Percentiles rank a stretch among this genome's conserved stretches.
These are phyloP conservation scores for Hippocampus comes DNA, from an alignment of 2,113 vertebrate genomes.

Conservation along the genomic window DNA sequence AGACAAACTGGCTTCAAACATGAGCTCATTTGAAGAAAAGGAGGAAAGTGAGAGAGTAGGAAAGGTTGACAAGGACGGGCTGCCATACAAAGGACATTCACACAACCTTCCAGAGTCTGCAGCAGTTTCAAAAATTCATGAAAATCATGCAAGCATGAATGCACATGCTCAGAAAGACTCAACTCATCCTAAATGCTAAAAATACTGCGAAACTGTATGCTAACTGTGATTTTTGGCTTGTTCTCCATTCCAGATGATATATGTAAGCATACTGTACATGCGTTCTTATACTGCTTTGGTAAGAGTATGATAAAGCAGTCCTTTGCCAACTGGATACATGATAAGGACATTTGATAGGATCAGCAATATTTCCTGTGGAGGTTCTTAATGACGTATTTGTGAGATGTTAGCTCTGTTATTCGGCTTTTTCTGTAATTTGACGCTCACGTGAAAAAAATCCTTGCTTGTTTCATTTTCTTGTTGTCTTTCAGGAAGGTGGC, in stretches of 20 bases:
- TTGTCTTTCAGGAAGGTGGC: slow-evolving; percentile 52
- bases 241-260: not conserved
- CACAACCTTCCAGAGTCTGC: slow-evolving; percentile 37
- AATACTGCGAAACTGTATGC: not conserved
- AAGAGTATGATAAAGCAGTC: slow-evolving; percentile 17
- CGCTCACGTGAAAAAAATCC: not conserved
- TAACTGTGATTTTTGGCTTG: not conserved
- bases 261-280: not conserved
- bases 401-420: not conserved
- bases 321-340: slow-evolving; percentile 16
- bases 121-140: slow-evolving; percentile 10
- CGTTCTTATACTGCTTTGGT: slow-evolving; percentile 24
- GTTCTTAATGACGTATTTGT: slow-evolving; percentile 1
- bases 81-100: slow-evolving; percentile 27
- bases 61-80: not conserved
- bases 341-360: not conserved
- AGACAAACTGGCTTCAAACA: slow-evolving; percentile 9
- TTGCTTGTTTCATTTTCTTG: not conserved
- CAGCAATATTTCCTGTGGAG: slow-evolving; percentile 2
- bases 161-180: not conserved
- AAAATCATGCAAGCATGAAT: not conserved
- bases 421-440: not conserved
- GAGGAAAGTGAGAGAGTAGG: slow-evolving; percentile 9
- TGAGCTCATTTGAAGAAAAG: slow-evolving; percentile 19
- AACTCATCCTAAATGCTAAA: not conserved